These are phyloP conservation scores for Carcina quercana DNA, from an alignment of 2,888 invertebrate species.

Conservation along the genomic window DNA sequence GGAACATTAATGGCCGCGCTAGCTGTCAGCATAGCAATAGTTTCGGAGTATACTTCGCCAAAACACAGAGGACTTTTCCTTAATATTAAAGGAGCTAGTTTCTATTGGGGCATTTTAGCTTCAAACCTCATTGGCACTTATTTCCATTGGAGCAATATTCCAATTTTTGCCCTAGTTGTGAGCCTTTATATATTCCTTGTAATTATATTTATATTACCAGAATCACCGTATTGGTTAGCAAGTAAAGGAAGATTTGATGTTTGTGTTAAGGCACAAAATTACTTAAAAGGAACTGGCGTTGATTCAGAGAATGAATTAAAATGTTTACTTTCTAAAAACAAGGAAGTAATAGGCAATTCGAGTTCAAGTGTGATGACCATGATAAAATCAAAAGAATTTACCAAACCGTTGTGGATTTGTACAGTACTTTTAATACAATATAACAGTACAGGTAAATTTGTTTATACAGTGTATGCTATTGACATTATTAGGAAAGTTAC, in stretches of 20 bases:
- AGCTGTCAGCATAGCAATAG: constrained; percentile 22
- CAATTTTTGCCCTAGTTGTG: constrained; percentile 5
- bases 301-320: constrained; percentile 16
- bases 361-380: neutral
- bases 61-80: constrained; percentile 17
- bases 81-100: constrained; percentile 15
- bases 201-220: constrained; percentile 14
- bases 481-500: constrained; percentile 20
- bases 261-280: neutral
- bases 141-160: constrained; percentile 13
- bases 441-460: constrained; percentile 17
- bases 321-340: neutral
- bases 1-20: constrained; percentile 30
- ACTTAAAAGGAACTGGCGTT: neutral
- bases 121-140: constrained; percentile 17
- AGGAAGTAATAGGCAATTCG: neutral
- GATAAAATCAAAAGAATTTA: too few relatives aligned
- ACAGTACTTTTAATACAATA: neutral
- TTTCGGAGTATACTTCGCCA: constrained; percentile 10
- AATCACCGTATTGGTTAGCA: constrained; percentile 20
- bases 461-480: constrained; percentile 15
- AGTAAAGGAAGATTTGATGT: constrained; percentile 15
- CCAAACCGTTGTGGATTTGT: neutral
- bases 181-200: constrained; percentile 5
- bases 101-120: constrained; percentile 18